These are phyloP conservation scores for Drosophila infuscata DNA, from an alignment of 2,888 invertebrate genomes.

Conservation along the genomic window DNA sequence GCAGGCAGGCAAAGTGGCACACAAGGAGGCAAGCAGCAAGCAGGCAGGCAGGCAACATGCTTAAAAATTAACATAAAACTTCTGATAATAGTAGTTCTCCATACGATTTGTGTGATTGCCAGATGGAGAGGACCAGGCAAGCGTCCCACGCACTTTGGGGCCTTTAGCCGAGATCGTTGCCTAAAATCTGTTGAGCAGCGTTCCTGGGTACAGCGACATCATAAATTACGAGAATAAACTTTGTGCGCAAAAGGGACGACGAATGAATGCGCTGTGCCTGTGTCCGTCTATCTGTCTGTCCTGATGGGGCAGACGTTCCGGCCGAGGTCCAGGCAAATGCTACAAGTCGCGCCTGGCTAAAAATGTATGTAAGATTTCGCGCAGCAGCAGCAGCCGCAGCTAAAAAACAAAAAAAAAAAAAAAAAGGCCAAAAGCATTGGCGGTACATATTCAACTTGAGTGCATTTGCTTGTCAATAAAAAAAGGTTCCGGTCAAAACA, in stretches of 20 bases:
- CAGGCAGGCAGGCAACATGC: slow-evolving; percentile 56
- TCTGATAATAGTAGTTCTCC: slow-evolving; percentile 78
- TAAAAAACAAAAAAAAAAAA: neutral
- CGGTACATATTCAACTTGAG: slow-evolving; percentile 84
- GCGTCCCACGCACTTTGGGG: slow-evolving; percentile 47
- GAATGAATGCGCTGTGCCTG: slow-evolving; percentile 26
- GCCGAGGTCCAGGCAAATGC: slow-evolving; percentile 26
- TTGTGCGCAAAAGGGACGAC: slow-evolving; percentile 61
- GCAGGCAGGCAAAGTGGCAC: slow-evolving; percentile 20
- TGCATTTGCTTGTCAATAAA: slow-evolving; percentile 85
- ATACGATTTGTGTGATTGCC: slow-evolving; percentile 69
- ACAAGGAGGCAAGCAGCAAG: slow-evolving; percentile 43
- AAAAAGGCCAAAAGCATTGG: slow-evolving; percentile 42
- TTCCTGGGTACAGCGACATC: slow-evolving; percentile 67
- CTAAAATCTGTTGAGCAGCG: slow-evolving; percentile 53
- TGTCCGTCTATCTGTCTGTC: slow-evolving; percentile 5
- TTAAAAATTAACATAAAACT: slow-evolving; percentile 82
- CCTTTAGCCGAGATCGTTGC: slow-evolving; percentile 25
- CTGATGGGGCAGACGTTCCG: slow-evolving; percentile 15
- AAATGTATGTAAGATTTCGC: slow-evolving; percentile 54
- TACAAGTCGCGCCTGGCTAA: slow-evolving; percentile 51
- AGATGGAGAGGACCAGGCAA: slow-evolving; percentile 33
- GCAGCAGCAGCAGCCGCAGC: slow-evolving; percentile 21
- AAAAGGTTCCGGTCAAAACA: slow-evolving; percentile 74
- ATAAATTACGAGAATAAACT: slow-evolving; percentile 82